Conservation (phyloP, 2,888 invertebrate genomes). For the Agapetus fuscipes region DNA sequence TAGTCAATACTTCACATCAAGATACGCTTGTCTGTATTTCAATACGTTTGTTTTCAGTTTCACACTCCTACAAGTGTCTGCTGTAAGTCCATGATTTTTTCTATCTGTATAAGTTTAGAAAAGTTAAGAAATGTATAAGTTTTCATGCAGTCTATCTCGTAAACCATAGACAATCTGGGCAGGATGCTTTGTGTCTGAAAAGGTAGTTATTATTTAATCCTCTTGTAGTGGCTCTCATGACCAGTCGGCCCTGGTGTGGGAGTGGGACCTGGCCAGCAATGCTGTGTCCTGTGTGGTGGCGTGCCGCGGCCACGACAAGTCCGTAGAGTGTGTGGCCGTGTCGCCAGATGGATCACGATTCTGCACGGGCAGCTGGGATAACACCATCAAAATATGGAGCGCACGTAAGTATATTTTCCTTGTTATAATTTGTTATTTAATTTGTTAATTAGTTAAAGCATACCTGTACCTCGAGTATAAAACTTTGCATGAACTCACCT, state of each 20-base stretch:
- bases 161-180: too few species aligned
- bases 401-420: conserved; percentile 54
- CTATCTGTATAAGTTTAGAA: too few species aligned
- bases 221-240: conserved; percentile 74
- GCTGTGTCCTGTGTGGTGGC: conserved; percentile 70
- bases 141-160: too few species aligned
- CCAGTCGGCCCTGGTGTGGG: conserved; percentile 84
- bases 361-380: conserved; percentile 91
- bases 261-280: conserved; percentile 67
- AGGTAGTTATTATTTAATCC: not conserved
- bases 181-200: too few species aligned
- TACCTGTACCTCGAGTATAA: conserved; percentile 2
- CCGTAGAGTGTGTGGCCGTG: conserved; percentile 79
- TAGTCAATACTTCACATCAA: too few species aligned
- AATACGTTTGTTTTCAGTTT: too few species aligned
- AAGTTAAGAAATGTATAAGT: too few species aligned
- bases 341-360: conserved; percentile 52
- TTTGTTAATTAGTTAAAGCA: not conserved
- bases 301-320: conserved; percentile 86
- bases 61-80: too few species aligned
- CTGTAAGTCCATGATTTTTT: too few species aligned
- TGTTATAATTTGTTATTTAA: not conserved
- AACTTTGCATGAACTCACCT: too few species aligned
- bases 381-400: conserved; percentile 86
- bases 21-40: too few species aligned